phyloP scores from a whole-genome alignment of 1,140 invertebrate species.

The Drosophila auraria region DNA sequence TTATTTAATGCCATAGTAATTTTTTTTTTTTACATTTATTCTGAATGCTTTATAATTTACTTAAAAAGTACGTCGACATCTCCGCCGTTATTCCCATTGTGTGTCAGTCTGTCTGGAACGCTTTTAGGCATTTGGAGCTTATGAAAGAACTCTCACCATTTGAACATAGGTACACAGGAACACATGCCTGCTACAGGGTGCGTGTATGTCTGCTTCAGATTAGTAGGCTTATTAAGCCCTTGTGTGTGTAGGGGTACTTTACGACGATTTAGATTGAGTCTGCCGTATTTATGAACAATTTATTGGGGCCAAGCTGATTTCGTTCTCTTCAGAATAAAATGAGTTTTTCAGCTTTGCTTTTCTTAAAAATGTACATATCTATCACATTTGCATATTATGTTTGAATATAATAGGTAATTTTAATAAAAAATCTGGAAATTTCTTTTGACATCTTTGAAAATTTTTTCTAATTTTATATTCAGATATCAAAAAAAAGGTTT shows the following conservation, averaged over 20 bases:
- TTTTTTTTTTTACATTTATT: conserved; percentile 34
- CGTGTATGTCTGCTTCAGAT: conserved; percentile 39
- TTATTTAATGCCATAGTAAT: conserved; percentile 13
- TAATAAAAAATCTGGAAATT: not conserved
- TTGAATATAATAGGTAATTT: too few relatives aligned
- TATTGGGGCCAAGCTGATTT: conserved; percentile 60
- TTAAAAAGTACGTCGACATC: conserved; percentile 59
- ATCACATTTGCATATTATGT: not conserved
- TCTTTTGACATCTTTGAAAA: not conserved
- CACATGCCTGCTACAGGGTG: not conserved
- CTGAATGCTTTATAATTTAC: conserved; percentile 72
- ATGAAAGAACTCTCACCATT: conserved; percentile 35
- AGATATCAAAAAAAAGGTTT: too few relatives aligned
- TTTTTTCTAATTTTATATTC: not conserved
- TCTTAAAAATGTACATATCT: not conserved
- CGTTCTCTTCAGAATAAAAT: conserved; percentile 3
- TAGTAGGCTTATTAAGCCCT: conserved; percentile 61
- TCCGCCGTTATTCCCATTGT: conserved; percentile 57
- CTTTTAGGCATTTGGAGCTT: conserved; percentile 40
- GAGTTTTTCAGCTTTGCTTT: not conserved
- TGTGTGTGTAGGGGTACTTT: conserved; percentile 20
- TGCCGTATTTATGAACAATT: conserved; percentile 57
- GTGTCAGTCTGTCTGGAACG: conserved; percentile 35
- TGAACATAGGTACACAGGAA: not conserved
- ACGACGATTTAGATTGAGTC: conserved; percentile 42